A percentile compares a stretch with the other conserved stretches of the same genome.
These are phyloP conservation scores for Pithys albifrons DNA, from an alignment of 2,113 vertebrate species.

Conservation along the genomic window DNA sequence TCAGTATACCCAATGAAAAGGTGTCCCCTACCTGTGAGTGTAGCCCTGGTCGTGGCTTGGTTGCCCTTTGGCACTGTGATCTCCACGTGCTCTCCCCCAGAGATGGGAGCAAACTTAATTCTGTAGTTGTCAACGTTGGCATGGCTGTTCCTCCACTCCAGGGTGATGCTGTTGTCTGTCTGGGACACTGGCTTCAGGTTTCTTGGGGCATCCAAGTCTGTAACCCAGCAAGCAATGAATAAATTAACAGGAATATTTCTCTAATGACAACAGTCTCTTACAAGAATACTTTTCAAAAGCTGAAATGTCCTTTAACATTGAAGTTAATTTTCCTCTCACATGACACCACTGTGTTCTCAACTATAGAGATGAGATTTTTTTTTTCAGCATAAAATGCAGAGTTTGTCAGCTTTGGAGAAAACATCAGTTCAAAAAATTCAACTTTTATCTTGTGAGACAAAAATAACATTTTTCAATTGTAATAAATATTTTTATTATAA, in stretches of 20 bases:
- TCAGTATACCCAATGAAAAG: neutral
- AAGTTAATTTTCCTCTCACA: neutral
- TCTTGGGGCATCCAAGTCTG: conserved; percentile 91
- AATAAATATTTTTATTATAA: neutral
- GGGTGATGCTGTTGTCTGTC: conserved; percentile 90
- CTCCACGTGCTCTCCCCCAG: conserved; percentile 91
- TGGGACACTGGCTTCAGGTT: conserved; percentile 85
- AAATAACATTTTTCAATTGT: neutral
- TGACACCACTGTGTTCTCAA: neutral
- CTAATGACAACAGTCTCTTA: neutral
- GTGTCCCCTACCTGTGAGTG: conserved; percentile 80
- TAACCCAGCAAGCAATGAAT: neutral
- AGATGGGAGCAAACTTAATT: conserved; percentile 93
- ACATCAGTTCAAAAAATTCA: neutral
- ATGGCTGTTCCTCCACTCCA: conserved; percentile 92
- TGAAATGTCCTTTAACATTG: neutral
- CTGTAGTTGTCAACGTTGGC: conserved; percentile 85
- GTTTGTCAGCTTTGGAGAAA: neutral
- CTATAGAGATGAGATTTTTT: neutral
- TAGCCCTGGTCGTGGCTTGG: conserved; percentile 84
- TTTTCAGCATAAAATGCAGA: neutral
- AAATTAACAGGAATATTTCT: neutral
- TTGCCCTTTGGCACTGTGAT: conserved; percentile 81
- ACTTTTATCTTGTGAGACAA: neutral
- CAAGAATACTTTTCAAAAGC: neutral